Percentiles rank a stretch among this genome's conserved stretches.
phyloP scores from a whole-genome alignment of 2,888 invertebrate genomes.

The Xestia rhomboidea region DNA sequence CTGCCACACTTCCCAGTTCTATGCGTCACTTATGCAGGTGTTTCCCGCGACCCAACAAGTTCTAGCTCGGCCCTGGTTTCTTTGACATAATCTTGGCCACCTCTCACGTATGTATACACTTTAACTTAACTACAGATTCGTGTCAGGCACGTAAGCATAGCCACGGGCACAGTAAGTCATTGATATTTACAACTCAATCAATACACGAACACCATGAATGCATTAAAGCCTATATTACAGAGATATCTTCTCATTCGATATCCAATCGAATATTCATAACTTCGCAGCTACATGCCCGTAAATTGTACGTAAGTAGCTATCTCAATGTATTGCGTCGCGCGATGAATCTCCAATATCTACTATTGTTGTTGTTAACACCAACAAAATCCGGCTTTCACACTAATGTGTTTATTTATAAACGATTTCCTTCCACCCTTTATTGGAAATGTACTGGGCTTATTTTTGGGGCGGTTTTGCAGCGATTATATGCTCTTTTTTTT shows the following conservation, averaged over 20 bases:
- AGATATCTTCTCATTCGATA: conserved; percentile 35
- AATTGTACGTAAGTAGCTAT: conserved; percentile 49
- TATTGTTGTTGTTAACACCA: conserved; percentile 75
- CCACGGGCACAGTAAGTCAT: not conserved
- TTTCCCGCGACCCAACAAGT: too few relatives aligned
- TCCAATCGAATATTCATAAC: conserved; percentile 55
- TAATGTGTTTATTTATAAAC: conserved; percentile 85
- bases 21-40: too few relatives aligned
- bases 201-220: conserved; percentile 22
- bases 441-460: conserved; percentile 62
- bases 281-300: conserved; percentile 38
- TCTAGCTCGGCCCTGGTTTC: too few relatives aligned
- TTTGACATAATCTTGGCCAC: too few relatives aligned
- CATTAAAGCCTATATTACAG: conserved; percentile 23
- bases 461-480: conserved; percentile 28
- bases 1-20: too few relatives aligned
- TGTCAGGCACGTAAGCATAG: not conserved
- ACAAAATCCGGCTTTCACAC: conserved; percentile 84
- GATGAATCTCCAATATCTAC: conserved; percentile 64
- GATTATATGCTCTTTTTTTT: not conserved
- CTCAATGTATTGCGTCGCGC: conserved; percentile 56
- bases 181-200: not conserved
- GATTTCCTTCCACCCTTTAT: conserved; percentile 73
- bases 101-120: too few relatives aligned
- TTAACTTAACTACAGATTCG: too few relatives aligned